phyloP scores from a whole-genome alignment of 2,888 invertebrate species.

The Dolomedes plantarius region DNA sequence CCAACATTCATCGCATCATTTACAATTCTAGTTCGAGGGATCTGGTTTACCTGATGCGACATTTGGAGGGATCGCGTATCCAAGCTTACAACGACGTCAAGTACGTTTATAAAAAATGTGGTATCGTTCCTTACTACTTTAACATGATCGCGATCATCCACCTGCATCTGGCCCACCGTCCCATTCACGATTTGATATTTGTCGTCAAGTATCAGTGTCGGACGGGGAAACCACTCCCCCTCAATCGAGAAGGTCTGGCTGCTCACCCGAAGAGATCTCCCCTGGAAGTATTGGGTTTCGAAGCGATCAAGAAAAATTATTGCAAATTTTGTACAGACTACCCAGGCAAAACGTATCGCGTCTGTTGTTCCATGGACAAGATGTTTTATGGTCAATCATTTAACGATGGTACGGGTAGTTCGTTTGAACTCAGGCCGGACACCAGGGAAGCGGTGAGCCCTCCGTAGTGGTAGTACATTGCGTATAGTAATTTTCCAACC shows the following conservation, averaged over 20 bases:
- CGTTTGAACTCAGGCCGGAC: too few relatives aligned
- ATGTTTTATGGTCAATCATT: conserved; percentile 37
- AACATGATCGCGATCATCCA: neutral
- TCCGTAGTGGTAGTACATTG: too few relatives aligned
- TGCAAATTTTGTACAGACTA: neutral
- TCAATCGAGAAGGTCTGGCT: conserved; percentile 23
- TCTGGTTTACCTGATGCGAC: too few relatives aligned
- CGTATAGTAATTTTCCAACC: too few relatives aligned
- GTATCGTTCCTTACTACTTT: neutral
- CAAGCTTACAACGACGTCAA: conserved; percentile 8
- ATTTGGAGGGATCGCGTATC: neutral
- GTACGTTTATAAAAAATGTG: neutral
- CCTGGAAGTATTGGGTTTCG: conserved; percentile 15
- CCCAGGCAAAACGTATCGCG: neutral
- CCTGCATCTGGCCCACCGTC: neutral
- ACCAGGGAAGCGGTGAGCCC: too few relatives aligned
- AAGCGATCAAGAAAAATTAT: conserved; percentile 28
- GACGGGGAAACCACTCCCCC: conserved; percentile 2
- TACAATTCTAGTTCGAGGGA: too few relatives aligned
- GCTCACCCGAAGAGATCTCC: neutral
- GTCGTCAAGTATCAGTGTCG: conserved; percentile 19
- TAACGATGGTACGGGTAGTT: too few relatives aligned
- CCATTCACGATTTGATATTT: conserved; percentile 1
- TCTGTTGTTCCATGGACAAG: conserved; percentile 27
- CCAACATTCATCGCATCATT: too few relatives aligned